These are phyloP conservation scores for Callopanchax toddi DNA, from an alignment of 2,113 vertebrate species.

Conservation along the genomic window DNA sequence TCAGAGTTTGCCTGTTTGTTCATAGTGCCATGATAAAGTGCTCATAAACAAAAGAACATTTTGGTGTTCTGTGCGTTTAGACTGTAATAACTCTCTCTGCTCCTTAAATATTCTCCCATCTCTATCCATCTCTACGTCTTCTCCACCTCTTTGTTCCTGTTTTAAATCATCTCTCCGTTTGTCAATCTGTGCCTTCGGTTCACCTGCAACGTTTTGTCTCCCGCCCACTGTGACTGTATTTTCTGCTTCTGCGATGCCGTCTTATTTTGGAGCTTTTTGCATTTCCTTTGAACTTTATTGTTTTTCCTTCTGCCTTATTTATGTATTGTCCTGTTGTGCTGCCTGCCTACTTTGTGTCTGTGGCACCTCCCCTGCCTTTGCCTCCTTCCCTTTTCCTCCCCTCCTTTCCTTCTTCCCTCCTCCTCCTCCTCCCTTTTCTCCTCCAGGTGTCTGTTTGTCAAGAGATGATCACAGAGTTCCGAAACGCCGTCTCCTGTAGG, in stretches of 20 bases:
- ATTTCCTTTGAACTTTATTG: constrained; percentile 31
- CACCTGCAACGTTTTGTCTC: constrained; percentile 41
- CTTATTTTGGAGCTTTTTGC: constrained; percentile 30
- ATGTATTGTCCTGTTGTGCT: constrained; percentile 65
- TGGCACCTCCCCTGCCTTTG: constrained; percentile 42
- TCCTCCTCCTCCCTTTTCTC: constrained; percentile 16
- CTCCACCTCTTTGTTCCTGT: constrained; percentile 49
- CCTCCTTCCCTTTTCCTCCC: constrained; percentile 31
- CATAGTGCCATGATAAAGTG: constrained; percentile 69
- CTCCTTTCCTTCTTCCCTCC: constrained; percentile 35
- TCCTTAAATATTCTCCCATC: constrained; percentile 71
- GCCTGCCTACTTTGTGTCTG: constrained; percentile 63
- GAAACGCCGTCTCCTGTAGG: constrained; percentile 91
- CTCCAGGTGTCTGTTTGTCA: constrained; percentile 90
- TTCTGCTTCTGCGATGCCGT: constrained; percentile 38
- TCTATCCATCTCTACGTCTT: constrained; percentile 63
- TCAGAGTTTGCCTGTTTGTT: constrained; percentile 63
- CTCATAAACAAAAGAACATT: constrained; percentile 72
- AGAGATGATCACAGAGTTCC: constrained; percentile 93
- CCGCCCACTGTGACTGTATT: constrained; percentile 47
- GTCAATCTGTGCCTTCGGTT: constrained; percentile 47
- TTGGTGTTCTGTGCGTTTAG: constrained; percentile 69
- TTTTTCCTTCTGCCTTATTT: constrained; percentile 36
- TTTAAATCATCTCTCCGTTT: constrained; percentile 47
- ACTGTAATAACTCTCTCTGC: constrained; percentile 79